Percentiles rank a stretch among this genome's conserved stretches.
phyloP scores from a whole-genome alignment of 2,888 invertebrate genomes.

The Ephialtes manifestator region DNA sequence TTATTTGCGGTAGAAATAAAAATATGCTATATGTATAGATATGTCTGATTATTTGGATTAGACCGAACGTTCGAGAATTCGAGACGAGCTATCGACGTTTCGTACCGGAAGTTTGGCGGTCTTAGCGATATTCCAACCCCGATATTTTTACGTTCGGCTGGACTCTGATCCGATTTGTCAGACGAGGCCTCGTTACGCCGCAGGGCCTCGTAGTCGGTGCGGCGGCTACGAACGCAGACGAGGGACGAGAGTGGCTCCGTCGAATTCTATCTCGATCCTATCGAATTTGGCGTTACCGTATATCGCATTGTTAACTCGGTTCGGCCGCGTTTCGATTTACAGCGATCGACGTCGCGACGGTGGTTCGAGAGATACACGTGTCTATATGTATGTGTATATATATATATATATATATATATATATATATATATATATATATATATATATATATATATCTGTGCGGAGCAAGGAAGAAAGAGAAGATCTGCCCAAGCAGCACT shows the following conservation, averaged over 20 bases:
- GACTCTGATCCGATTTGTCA: slow-evolving; percentile 74
- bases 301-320: slow-evolving; percentile 66
- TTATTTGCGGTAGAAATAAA: too few species aligned
- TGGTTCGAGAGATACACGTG: not conserved
- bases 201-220: slow-evolving; percentile 33
- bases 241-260: slow-evolving; percentile 14
- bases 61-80: slow-evolving; percentile 1
- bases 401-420: not conserved
- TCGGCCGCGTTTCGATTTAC: slow-evolving; percentile 58
- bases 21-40: not conserved
- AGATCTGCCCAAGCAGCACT: not conserved
- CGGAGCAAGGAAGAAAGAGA: slow-evolving; percentile 4
- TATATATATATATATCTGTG: not conserved
- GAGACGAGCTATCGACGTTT: slow-evolving; percentile 3
- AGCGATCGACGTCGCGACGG: slow-evolving; percentile 43
- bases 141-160: slow-evolving; percentile 71
- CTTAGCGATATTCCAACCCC: slow-evolving; percentile 49
- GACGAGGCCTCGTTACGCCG: slow-evolving; percentile 69
- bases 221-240: slow-evolving; percentile 8
- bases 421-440: not conserved
- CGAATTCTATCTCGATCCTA: slow-evolving; percentile 68
- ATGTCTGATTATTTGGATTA: slow-evolving; percentile 41
- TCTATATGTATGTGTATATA: not conserved
- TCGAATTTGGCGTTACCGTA: slow-evolving; percentile 66
- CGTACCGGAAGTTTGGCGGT: slow-evolving; percentile 29